Evolutionary conservation across 2,113 vertebrate species (phyloP).

Genomic region (Varanus komodoensis): DNA sequence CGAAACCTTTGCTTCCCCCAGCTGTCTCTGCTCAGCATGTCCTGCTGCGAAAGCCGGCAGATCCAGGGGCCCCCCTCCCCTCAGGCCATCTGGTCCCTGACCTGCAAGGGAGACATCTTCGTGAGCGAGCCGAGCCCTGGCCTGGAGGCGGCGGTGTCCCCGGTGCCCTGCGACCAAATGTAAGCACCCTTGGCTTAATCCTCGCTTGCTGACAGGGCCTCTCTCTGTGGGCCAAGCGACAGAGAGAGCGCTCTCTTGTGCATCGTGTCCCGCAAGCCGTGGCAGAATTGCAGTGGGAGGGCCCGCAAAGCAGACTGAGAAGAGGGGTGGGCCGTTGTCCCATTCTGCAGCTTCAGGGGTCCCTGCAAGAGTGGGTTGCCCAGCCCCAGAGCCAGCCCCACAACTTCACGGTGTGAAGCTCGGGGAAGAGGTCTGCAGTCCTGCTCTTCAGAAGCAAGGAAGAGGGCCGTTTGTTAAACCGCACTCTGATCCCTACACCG

Average conservation of each 20-base stretch:
- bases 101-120: constrained; percentile 97
- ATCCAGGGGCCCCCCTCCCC: constrained; percentile 89
- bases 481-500: too few relatives aligned
- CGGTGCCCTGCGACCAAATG: constrained; percentile 92
- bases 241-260: too few relatives aligned
- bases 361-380: background rate
- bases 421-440: too few relatives aligned
- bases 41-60: constrained; percentile 90
- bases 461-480: too few relatives aligned
- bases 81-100: constrained; percentile 95
- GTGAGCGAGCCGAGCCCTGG: constrained; percentile 89
- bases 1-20: constrained; percentile 62
- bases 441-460: too few relatives aligned
- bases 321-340: background rate
- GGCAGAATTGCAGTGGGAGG: too few relatives aligned
- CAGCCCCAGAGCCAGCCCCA: background rate
- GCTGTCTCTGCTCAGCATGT: constrained; percentile 90
- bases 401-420: too few relatives aligned
- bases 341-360: background rate
- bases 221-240: background rate
- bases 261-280: too few relatives aligned
- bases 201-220: constrained; percentile 1
- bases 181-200: constrained; percentile 74
- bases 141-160: constrained; percentile 84
- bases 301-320: background rate